Evolutionary conservation across 1,140 invertebrate genomes (phyloP), one percentile per base, ranked within the genome.

Genomic region (Diorhabda carinulata): DNA sequence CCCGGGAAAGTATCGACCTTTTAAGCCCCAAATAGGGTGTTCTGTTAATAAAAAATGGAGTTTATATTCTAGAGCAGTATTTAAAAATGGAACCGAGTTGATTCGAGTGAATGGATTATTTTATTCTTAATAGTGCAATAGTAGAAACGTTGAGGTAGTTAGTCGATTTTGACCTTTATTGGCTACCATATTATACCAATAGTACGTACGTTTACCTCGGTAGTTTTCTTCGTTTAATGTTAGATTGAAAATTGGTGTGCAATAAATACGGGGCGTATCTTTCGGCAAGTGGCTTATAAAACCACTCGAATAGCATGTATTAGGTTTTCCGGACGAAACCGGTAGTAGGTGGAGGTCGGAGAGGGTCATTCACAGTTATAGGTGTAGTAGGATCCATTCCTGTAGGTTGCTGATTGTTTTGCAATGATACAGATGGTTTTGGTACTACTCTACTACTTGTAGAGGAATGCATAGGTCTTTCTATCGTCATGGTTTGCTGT

Each of bases 401-500:
- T 3, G 80, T 10, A 43, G 57, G 43, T 43, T 43, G n/a, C 40
- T 42, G 45, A 61, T 70, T 57, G 2, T 43, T 9, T 10, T 9
- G 44, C 41, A 62, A 52, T 52, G 2, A n/a, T 9, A n/a, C 41
- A 65, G 9, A 40, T 8, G 45, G 57, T 56, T 40, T 65, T 41
- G 64, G 0, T 25, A 25, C 25, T 10, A 57, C n/a, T 43, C 42
- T 58, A 8, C 25, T 41, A 25, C 56, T n/a, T 1, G 59, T 68
- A 41, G 66, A 69, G 4, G 70, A 68, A 10, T 70, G 9, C 40
- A 68, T 62, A 8, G 86, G 83, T 74, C 86, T 81, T 74, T 91
- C 87, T 63, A 91, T 88, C 3, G 85, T 88, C 80, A 91, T 83
- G 3, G 84, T 87, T 58, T 87, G 86, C 74, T 88, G 89, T 9